Evolutionary conservation across 2,797 vertebrate genomes (phyloP).

Genomic region (Thripadectes ignobilis): DNA sequence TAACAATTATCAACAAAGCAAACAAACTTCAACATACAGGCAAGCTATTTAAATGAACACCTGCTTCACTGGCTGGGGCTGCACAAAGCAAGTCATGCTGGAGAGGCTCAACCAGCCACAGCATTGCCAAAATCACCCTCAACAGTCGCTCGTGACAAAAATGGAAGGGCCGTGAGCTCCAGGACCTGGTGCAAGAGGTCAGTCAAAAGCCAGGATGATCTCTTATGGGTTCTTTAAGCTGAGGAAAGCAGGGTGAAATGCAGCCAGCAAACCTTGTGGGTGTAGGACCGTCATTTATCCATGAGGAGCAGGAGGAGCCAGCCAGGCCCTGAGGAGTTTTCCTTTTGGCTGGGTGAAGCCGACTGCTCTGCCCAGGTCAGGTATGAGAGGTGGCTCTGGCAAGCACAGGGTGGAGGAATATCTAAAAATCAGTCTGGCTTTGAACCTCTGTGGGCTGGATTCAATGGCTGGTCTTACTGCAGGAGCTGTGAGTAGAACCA

Average conservation of each 20-base stretch:
- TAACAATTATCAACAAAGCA: conserved; percentile 17
- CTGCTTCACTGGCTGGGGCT: background rate
- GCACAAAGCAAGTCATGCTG: background rate
- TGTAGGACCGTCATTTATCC: background rate
- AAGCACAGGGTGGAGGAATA: background rate
- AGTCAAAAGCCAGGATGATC: background rate
- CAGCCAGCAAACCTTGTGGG: background rate
- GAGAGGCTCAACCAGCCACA: background rate
- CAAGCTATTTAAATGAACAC: background rate
- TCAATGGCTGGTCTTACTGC: background rate
- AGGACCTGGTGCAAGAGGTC: background rate
- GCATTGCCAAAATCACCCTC: conserved; percentile 4
- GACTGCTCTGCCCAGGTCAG: background rate
- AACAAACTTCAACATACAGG: background rate
- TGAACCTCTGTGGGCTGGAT: background rate
- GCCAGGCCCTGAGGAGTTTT: background rate
- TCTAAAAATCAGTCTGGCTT: background rate
- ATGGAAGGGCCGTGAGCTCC: background rate
- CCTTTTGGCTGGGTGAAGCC: background rate
- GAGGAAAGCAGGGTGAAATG: background rate
- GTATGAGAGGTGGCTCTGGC: background rate
- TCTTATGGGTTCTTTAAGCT: background rate
- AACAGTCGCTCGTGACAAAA: conserved; percentile 2
- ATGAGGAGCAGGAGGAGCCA: background rate
- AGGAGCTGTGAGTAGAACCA: background rate